Evolutionary conservation across 2,888 invertebrate genomes (phyloP).

Genomic region (Drosophila nr. perissopoda): DNA sequence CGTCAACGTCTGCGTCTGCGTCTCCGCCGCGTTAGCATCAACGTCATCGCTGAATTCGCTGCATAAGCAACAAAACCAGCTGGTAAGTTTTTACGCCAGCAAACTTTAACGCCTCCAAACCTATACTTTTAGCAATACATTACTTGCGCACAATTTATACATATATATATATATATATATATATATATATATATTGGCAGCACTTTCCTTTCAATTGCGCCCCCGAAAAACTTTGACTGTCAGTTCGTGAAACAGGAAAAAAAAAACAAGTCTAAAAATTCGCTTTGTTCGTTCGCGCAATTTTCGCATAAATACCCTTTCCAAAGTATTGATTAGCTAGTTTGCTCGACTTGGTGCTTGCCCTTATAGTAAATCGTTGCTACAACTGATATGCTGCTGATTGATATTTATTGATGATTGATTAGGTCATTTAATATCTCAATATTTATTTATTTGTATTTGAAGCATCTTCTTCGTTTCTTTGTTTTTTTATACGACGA

Average conservation of each 20-base stretch:
- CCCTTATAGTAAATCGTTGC: not conserved
- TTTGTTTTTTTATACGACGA: not conserved
- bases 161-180: not conserved
- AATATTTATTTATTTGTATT: not conserved
- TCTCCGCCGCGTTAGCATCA: slow-evolving; percentile 18
- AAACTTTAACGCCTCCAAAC: not conserved
- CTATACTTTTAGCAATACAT: slow-evolving; percentile 13
- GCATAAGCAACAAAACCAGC: slow-evolving; percentile 48
- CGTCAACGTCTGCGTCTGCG: slow-evolving; percentile 33
- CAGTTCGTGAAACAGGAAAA: slow-evolving; percentile 6
- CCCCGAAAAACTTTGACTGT: slow-evolving; percentile 27
- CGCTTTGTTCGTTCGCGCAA: slow-evolving; percentile 6
- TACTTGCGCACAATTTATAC: slow-evolving; percentile 14
- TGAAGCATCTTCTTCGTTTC: not conserved
- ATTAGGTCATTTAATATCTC: not conserved
- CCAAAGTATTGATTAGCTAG: not conserved
- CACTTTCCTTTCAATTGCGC: slow-evolving; percentile 55
- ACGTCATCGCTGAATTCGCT: slow-evolving; percentile 30
- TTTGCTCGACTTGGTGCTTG: not conserved
- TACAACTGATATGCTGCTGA: not conserved
- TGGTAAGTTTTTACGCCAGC: slow-evolving; percentile 46
- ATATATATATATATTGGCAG: slow-evolving; percentile 24
- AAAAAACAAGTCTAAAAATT: slow-evolving; percentile 20
- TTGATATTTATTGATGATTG: not conserved
- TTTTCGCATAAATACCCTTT: slow-evolving; percentile 9